These are phyloP conservation scores for Acromyrmex echinatior DNA, from an alignment of 1,140 invertebrate genomes.

Conservation along the genomic window DNA sequence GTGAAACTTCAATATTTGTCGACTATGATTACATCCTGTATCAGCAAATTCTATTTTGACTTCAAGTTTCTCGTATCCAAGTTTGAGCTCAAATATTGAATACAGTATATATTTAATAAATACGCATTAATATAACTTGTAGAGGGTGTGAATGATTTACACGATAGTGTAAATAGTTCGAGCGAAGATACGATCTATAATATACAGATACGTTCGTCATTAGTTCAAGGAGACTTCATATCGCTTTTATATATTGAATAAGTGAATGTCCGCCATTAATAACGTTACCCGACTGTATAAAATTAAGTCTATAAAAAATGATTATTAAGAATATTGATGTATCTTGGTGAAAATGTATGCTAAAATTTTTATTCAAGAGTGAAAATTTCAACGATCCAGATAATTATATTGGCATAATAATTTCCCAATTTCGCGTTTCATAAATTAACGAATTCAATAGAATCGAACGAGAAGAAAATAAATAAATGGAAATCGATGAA, in stretches of 20 bases:
- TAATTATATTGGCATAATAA: constrained; percentile 49
- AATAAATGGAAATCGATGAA: constrained; percentile 52
- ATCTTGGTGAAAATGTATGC: neutral
- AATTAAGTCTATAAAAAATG: constrained; percentile 14
- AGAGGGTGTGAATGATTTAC: constrained; percentile 49
- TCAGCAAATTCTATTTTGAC: constrained; percentile 57
- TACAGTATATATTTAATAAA: constrained; percentile 71
- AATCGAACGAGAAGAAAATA: constrained; percentile 29
- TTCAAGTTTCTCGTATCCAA: constrained; percentile 49
- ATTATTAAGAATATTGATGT: constrained; percentile 1
- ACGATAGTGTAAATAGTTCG: constrained; percentile 60
- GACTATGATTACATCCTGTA: constrained; percentile 44
- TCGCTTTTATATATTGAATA: constrained; percentile 45
- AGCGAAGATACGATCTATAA: constrained; percentile 63
- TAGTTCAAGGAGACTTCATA: constrained; percentile 27
- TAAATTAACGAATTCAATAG: constrained; percentile 25
- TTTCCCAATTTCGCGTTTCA: constrained; percentile 1
- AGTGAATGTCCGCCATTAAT: neutral
- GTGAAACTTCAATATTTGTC: constrained; percentile 50
- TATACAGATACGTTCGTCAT: constrained; percentile 11
- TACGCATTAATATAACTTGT: constrained; percentile 65
- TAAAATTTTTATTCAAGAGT: constrained; percentile 8
- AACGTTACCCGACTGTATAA: neutral
- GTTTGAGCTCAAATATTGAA: constrained; percentile 72
- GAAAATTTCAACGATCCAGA: neutral